These are phyloP conservation scores for Porites lutea DNA, from an alignment of 64 coral and sea anemone genomes.

Conservation along the genomic window DNA sequence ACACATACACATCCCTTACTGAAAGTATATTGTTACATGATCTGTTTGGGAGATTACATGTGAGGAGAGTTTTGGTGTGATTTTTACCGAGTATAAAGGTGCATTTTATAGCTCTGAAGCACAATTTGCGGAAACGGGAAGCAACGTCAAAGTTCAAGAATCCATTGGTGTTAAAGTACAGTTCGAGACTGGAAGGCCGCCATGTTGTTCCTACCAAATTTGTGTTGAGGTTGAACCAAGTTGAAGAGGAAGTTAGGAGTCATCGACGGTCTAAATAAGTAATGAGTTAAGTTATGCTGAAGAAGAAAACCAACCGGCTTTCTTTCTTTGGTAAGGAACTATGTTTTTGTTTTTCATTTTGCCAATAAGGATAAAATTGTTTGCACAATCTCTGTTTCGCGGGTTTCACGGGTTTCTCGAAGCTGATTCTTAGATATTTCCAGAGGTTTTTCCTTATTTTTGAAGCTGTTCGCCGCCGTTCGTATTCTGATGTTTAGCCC, in stretches of 20 bases:
- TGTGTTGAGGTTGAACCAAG: background rate
- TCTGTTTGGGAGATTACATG: no score
- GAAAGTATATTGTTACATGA: background rate
- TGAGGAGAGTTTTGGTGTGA: background rate
- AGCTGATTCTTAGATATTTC: no score
- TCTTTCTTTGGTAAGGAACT: conserved; percentile 23
- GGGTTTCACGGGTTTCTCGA: background rate
- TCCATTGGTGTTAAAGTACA: background rate
- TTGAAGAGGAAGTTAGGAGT: background rate
- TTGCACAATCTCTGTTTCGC: background rate
- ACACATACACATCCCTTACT: background rate
- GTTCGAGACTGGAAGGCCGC: background rate
- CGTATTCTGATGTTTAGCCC: no score
- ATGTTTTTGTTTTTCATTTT: background rate
- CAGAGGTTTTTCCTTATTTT: no score
- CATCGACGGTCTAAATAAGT: background rate
- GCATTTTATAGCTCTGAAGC: background rate
- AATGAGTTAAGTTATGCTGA: background rate
- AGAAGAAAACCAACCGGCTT: background rate
- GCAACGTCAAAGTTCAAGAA: background rate
- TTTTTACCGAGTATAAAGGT: background rate
- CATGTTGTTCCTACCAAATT: background rate
- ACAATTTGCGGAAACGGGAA: background rate
- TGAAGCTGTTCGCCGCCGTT: no score
- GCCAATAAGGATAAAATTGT: background rate